A percentile compares a stretch with the other conserved stretches of the same genome.
phyloP scores from a whole-genome alignment of 2,113 vertebrate species.

The Elaphurus davidianus region DNA sequence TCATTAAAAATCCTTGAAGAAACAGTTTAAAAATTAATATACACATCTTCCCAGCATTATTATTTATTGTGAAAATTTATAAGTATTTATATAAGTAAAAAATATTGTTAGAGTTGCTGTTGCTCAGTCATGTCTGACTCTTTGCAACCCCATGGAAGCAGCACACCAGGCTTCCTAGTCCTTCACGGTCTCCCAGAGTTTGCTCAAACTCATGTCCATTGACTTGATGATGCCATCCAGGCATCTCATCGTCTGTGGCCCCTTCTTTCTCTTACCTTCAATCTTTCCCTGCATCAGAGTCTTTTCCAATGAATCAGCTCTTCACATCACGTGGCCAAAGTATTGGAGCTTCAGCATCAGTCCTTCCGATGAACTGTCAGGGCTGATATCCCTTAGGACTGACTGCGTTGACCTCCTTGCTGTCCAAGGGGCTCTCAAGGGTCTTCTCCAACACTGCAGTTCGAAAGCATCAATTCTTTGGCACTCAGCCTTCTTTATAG shows the following conservation, averaged over 20 bases:
- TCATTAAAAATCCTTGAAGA: not conserved
- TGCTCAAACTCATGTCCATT: not conserved
- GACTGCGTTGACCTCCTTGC: not conserved
- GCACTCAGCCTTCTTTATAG: not conserved
- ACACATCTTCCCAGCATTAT: not conserved
- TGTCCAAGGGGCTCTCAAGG: not conserved
- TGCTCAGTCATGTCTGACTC: fast-evolving
- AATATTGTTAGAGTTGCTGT: not conserved
- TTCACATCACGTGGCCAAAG: not conserved
- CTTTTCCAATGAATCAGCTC: not conserved
- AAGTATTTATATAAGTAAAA: not conserved
- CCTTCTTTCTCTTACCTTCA: not conserved
- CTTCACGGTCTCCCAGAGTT: not conserved
- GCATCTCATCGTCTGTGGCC: not conserved
- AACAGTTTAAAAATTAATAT: not conserved
- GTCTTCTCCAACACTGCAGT: not conserved
- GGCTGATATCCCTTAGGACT: not conserved
- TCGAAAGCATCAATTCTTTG: not conserved
- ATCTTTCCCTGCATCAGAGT: not conserved
- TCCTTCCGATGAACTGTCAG: not conserved
- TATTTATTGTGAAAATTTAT: not conserved
- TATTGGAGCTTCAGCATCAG: not conserved
- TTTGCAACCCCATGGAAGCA: not conserved
- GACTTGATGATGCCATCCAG: not conserved
- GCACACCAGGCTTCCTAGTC: not conserved